phyloP scores from a whole-genome alignment of 37 sponge, comb jelly and placozoan genomes.

The Amphimedon queenslandica region DNA sequence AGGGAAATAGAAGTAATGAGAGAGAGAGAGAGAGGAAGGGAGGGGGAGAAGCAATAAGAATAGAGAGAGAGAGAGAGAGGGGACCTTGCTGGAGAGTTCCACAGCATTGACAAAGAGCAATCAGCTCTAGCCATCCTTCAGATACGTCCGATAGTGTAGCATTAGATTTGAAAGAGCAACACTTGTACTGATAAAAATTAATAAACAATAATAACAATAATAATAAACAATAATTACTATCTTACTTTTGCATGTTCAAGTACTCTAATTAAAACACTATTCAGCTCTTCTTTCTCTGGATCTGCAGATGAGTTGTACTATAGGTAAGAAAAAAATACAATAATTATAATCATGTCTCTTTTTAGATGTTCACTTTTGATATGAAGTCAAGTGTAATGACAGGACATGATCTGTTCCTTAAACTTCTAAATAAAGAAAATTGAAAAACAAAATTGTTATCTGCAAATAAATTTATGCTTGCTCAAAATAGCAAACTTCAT shows the following conservation, averaged over 20 bases:
- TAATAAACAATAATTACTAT: neutral
- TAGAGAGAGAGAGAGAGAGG: neutral
- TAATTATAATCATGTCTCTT: neutral
- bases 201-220: neutral
- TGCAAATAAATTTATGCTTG: too few relatives aligned
- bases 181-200: neutral
- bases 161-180: neutral
- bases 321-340: neutral
- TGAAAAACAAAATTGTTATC: too few relatives aligned
- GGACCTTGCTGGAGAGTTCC: conserved; percentile 56
- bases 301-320: conserved; percentile 45
- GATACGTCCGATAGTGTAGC: neutral
- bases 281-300: conserved; percentile 24
- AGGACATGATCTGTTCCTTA: neutral
- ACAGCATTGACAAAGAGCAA: conserved; percentile 57
- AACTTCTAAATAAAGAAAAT: too few relatives aligned
- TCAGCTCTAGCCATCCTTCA: conserved; percentile 62
- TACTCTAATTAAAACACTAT: conserved; percentile 5
- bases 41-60: neutral
- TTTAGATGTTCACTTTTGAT: neutral
- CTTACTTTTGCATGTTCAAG: conserved; percentile 48
- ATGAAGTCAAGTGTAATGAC: conserved; percentile 1
- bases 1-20: neutral
- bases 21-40: neutral
- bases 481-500: too few relatives aligned